Evolutionary conservation across 1,140 invertebrate genomes (phyloP).

Genomic region (Drosophila nikananu): DNA sequence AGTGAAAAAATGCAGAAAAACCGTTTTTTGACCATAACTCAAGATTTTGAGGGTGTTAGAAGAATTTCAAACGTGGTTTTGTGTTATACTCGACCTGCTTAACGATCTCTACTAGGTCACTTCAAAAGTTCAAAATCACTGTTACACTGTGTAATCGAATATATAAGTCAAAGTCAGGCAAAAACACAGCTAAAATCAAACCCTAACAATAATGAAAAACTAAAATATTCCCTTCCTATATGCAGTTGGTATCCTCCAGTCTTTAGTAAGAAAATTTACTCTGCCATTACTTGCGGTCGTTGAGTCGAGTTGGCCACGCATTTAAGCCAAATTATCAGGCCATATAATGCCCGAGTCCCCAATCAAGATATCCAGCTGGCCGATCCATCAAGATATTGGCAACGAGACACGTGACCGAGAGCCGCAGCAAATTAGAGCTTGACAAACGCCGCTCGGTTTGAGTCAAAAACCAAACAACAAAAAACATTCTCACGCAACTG

Average conservation of each 20-base stretch:
- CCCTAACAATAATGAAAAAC: background rate
- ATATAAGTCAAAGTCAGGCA: background rate
- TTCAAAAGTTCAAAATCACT: too few species aligned
- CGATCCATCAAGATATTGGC: conserved; percentile 55
- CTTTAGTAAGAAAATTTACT: conserved; percentile 19
- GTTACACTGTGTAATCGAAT: background rate
- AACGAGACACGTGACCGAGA: conserved; percentile 39
- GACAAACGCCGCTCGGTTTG: conserved; percentile 30
- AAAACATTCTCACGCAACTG: conserved; percentile 42
- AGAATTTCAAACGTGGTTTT: too few species aligned
- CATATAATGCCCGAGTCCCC: conserved; percentile 40
- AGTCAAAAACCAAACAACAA: conserved; percentile 10
- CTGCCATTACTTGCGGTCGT: conserved; percentile 18
- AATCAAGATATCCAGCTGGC: conserved; percentile 41
- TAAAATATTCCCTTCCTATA: too few species aligned
- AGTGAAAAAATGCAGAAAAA: too few species aligned
- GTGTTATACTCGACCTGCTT: too few species aligned
- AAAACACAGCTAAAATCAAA: background rate
- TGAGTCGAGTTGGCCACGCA: conserved; percentile 60
- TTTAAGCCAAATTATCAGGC: conserved; percentile 74
- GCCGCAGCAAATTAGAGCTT: conserved; percentile 46
- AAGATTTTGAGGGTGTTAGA: too few species aligned
- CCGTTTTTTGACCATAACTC: too few species aligned
- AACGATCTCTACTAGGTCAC: too few species aligned
- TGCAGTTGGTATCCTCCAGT: conserved; percentile 23